Base-by-base conservation (phyloP, 2,888 invertebrate genomes). In the Rhimphoctona megacephalus region DNA sequence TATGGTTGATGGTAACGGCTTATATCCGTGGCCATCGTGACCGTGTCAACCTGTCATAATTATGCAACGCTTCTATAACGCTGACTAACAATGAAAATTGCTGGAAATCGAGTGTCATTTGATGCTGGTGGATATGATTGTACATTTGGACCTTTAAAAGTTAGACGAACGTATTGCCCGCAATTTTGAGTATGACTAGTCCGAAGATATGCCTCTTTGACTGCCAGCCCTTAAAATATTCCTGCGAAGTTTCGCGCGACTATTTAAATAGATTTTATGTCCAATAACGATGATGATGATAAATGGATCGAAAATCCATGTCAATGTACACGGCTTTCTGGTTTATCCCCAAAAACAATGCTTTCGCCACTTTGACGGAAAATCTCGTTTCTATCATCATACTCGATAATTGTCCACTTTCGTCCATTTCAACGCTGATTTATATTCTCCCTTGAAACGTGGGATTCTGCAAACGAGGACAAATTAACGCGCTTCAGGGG, bases 351-450 rank as follows among this genome's bases (percentile, higher is more conserved):
- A 17, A n/a, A 30, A 72, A 73, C 57, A 77, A 69, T 76, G 76
- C 39, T 69, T 49, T 57, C 64, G 39, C 57, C 46, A 49, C 39
- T 73, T 61, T 52, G 57, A 67, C 57, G 70, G 64, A 19, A 76
- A 69, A 74, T n/a, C 49, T 43, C 66, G 39, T 81, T 52, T 54
- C 69, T 66, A 61, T 80, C 36, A 74, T 72, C 52, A 57, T n/a
- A 78, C 57, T 39, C 73, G 52, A 86, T 87, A 52, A 85, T 87
- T 87, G 81, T 85, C 88, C 76, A 79, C 81, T 85, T 76, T 70
- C 87, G 82, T 86, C 83, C 79, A 84, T 85, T 87, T 82, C 77
- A 84, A 83, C 84, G 46, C 78, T 84, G 84, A 86, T 86, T 86
- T 86, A 86, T 86, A 81, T 84, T 84, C 74, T 57, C 66, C 69